Conservation (phyloP, 2,797 vertebrate species). For the Phrynocephalus guinanensis region DNA sequence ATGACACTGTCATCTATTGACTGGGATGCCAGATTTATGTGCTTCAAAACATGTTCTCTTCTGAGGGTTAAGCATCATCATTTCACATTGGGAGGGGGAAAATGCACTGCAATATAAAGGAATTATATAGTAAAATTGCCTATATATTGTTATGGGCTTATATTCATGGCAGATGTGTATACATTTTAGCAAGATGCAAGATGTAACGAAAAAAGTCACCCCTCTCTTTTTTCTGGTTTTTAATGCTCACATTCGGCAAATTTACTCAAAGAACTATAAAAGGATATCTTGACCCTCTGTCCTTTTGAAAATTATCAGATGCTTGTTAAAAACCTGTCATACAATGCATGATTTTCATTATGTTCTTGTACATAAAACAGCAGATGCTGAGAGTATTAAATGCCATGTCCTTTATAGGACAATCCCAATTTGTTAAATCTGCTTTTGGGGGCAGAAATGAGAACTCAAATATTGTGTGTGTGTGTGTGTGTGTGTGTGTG, state of each 20-base stretch:
- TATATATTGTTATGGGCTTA: not conserved
- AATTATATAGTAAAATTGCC: slow-evolving; percentile 13
- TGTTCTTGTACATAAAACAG: slow-evolving; percentile 37
- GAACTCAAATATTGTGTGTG: slow-evolving; percentile 48
- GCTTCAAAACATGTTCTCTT: slow-evolving; percentile 9
- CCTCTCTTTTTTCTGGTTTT: slow-evolving; percentile 35
- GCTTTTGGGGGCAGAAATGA: slow-evolving; percentile 56
- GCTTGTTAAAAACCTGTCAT: slow-evolving; percentile 37
- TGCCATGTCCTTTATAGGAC: slow-evolving; percentile 44
- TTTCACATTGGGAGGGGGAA: slow-evolving; percentile 26
- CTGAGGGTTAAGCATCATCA: slow-evolving; percentile 31
- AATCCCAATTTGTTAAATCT: slow-evolving; percentile 59
- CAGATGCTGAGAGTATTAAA: slow-evolving; percentile 23
- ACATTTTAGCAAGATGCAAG: slow-evolving; percentile 7
- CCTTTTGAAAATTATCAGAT: slow-evolving; percentile 42
- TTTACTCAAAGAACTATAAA: not conserved
- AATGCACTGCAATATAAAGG: not conserved
- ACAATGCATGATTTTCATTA: slow-evolving; percentile 31
- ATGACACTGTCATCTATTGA: not conserved
- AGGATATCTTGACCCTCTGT: slow-evolving; percentile 22
- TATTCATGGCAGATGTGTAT: slow-evolving; percentile 3
- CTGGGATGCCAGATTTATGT: slow-evolving; percentile 28
- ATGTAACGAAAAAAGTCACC: not conserved
- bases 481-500: slow-evolving; percentile 16
- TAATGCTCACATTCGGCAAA: slow-evolving; percentile 31